Evolutionary conservation across 2,888 invertebrate genomes (phyloP).

Genomic region (Dinocampus coccinellae): DNA sequence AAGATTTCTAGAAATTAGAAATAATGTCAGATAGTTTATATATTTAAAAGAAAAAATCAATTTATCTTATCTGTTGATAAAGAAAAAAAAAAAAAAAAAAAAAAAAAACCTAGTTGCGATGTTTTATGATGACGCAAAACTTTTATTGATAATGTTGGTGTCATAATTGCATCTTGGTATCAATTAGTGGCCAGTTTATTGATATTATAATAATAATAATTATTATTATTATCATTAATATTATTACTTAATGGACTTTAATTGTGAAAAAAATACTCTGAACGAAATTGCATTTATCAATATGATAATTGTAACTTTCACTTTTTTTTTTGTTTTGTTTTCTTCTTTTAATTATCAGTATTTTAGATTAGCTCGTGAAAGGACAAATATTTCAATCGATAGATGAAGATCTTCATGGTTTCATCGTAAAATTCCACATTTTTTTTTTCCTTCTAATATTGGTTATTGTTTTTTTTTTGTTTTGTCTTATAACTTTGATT

Average conservation of each 20-base stretch:
- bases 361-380: conserved; percentile 44
- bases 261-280: neutral
- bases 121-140: neutral
- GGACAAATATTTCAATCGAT: conserved; percentile 26
- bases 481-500: conserved; percentile 23
- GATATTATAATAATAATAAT: too few relatives aligned
- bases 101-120: neutral
- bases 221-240: neutral
- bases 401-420: conserved; percentile 11
- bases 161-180: neutral
- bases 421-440: conserved; percentile 19
- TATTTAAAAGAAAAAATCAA: neutral
- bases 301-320: conserved; percentile 9
- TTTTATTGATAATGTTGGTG: neutral
- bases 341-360: conserved; percentile 43
- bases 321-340: conserved; percentile 22
- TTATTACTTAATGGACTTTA: neutral
- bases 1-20: conserved; percentile 56
- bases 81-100: neutral
- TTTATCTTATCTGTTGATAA: neutral
- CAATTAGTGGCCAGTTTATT: neutral
- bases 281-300: conserved; percentile 15
- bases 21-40: neutral
- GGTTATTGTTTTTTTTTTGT: conserved; percentile 10
- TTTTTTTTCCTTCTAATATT: conserved; percentile 18